Evolutionary conservation across 2,113 vertebrate species (phyloP).

Genomic region (Phyllostomus discolor): DNA sequence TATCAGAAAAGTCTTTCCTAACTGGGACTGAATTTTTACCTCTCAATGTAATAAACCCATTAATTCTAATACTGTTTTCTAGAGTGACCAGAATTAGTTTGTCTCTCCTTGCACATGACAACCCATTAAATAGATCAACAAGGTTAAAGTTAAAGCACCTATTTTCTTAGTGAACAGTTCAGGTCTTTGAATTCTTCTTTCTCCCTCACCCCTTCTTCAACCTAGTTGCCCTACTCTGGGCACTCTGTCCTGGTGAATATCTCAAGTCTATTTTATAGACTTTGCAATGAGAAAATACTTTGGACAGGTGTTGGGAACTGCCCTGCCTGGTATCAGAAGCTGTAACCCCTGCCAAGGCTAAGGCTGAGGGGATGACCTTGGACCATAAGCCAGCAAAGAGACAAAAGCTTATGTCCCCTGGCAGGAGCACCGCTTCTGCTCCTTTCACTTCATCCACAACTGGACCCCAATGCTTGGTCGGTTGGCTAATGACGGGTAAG

Average conservation of each 20-base stretch:
- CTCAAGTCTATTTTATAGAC: not conserved
- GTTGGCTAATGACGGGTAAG: too few species aligned
- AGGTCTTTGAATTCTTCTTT: not conserved
- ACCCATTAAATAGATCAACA: not conserved
- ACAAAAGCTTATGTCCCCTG: too few species aligned
- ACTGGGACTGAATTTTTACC: not conserved
- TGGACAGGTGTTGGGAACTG: not conserved
- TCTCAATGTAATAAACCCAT: not conserved
- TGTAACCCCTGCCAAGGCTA: too few species aligned
- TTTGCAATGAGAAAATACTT: not conserved
- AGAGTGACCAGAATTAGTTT: not conserved
- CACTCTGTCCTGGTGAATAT: not conserved
- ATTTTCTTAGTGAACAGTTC: not conserved
- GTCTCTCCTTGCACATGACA: not conserved
- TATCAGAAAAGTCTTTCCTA: conserved; percentile 17
- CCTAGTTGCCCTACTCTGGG: not conserved
- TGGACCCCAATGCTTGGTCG: too few species aligned
- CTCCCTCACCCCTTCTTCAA: not conserved
- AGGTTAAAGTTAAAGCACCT: not conserved
- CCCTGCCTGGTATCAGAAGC: too few species aligned
- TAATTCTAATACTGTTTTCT: conserved; percentile 1
- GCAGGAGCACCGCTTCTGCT: too few species aligned
- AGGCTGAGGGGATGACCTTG: too few species aligned
- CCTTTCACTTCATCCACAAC: too few species aligned
- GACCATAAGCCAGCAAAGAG: too few species aligned